Base-by-base conservation (phyloP, 2,113 vertebrate species). In the Perognathus longimembris region DNA sequence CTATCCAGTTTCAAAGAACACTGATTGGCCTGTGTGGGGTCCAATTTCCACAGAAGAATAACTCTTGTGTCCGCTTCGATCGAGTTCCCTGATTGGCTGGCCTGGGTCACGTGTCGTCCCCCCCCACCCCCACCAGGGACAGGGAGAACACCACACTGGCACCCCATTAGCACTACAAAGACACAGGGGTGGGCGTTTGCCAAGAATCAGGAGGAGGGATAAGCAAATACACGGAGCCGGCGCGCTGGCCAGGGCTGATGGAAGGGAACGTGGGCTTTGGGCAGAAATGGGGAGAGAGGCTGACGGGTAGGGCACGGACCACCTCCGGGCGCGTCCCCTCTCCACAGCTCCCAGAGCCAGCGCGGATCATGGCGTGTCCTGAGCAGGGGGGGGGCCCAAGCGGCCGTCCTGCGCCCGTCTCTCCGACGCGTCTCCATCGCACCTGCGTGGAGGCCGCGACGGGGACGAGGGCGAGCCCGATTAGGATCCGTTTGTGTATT, bases 401-500 rank as follows among this genome's bases (percentile, higher is more conserved):
- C n/a, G n/a, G n/a, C n/a, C n/a, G n/a, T n/a, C n/a, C n/a, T n/a
- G n/a, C n/a, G n/a, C n/a, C n/a, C n/a, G n/a, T n/a, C n/a, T n/a
- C n/a, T n/a, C n/a, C n/a, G n/a, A n/a, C n/a, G n/a, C n/a, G n/a
- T n/a, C n/a, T n/a, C n/a, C n/a, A n/a, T n/a, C n/a, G n/a, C n/a
- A n/a, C n/a, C n/a, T n/a, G n/a, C n/a, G n/a, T n/a, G 15, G 75
- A 36, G 5, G 3, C 30, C 24, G 5, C 38, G 34, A 12, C 9
- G 18, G n/a, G 63, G 74, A 74, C 17, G 81, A 73, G 42, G 36
- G 79, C 38, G 34, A 89, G 66, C 32, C 26, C 69, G 42, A 54
- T 45, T 59, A 75, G 59, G 70, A 78, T 57, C 71, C 20, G 70
- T 70, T 84, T 80, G 36, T 69, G 28, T 38, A 70, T 70, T 95